A percentile compares a stretch with the other conserved stretches of the same genome.
Conservation (phyloP, 2,888 invertebrate genomes). For the Taphrorychus bicolor region DNA sequence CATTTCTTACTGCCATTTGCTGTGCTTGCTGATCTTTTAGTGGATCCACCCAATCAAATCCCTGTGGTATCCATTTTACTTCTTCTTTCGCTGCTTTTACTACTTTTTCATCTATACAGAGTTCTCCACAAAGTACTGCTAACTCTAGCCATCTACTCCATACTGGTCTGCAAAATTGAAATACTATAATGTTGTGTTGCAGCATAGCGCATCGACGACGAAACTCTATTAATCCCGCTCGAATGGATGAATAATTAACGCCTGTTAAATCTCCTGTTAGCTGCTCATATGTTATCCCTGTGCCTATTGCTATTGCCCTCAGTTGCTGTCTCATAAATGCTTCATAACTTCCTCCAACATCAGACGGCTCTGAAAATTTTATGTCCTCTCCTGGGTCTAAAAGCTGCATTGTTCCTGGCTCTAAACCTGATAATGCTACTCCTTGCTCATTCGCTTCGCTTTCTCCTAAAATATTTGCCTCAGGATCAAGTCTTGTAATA, state of each 20-base stretch:
- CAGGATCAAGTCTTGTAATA: conserved; percentile 24
- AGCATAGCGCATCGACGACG: conserved; percentile 10
- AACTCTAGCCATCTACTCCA: conserved; percentile 16
- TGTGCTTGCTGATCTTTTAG: conserved; percentile 22
- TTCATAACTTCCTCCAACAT: conserved; percentile 14
- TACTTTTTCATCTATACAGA: conserved; percentile 14
- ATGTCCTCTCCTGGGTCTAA: conserved; percentile 19
- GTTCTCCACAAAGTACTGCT: conserved; percentile 19
- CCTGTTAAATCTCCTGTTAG: conserved; percentile 17
- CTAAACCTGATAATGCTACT: conserved; percentile 23
- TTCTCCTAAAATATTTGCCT: conserved; percentile 23
- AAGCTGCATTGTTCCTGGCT: conserved; percentile 25
- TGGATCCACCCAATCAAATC: conserved; percentile 24
- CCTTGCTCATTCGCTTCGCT: conserved; percentile 18
- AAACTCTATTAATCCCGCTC: conserved; percentile 21
- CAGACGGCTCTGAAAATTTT: conserved; percentile 18
- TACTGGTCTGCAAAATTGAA: conserved; percentile 11
- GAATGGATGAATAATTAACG: conserved; percentile 20
- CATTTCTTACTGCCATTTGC: conserved; percentile 26
- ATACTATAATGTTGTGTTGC: conserved; percentile 12
- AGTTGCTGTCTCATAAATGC: conserved; percentile 12
- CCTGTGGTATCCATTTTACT: conserved; percentile 25
- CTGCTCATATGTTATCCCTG: conserved; percentile 14
- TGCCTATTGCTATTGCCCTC: conserved; percentile 13
- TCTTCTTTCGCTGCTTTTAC: conserved; percentile 19